Conservation (phyloP, 2,888 invertebrate genomes). For the Stomorhina lunata region DNA sequence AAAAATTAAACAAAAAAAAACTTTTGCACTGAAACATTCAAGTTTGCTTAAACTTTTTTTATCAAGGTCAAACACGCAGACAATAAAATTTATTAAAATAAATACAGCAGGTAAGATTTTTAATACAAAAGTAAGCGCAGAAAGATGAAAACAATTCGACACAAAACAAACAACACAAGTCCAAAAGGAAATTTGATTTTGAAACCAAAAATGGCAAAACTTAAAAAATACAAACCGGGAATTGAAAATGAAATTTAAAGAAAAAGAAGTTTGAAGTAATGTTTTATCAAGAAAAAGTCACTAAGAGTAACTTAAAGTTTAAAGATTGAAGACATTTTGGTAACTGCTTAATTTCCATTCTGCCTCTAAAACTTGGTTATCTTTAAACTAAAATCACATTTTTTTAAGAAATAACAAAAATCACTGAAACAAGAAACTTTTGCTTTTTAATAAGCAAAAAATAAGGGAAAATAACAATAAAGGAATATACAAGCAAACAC, state of each 20-base stretch:
- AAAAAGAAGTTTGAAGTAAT: conserved; percentile 4
- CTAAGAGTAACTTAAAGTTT: neutral
- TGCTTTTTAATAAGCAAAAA: conserved; percentile 40
- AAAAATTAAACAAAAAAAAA: too few relatives aligned
- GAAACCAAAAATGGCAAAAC: conserved; percentile 10
- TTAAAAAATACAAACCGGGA: conserved; percentile 43
- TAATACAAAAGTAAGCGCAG: neutral
- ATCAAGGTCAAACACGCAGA: conserved; percentile 57
- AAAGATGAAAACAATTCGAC: conserved; percentile 16
- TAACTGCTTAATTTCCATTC: neutral
- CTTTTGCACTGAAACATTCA: conserved; percentile 11
- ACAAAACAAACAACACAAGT: conserved; percentile 24
- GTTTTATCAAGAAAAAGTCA: too few relatives aligned
- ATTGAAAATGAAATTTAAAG: conserved; percentile 38
- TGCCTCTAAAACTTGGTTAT: neutral
- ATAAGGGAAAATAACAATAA: neutral
- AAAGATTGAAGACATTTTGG: neutral
- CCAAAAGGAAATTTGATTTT: conserved; percentile 10
- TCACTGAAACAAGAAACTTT: conserved; percentile 38
- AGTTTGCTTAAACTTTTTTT: conserved; percentile 10
- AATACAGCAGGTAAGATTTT: conserved; percentile 12
- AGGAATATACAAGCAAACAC: too few relatives aligned
- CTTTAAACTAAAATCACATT: conserved; percentile 14
- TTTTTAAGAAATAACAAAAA: neutral
- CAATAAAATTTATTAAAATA: conserved; percentile 52